Base-by-base conservation (phyloP, 2,113 vertebrate species). In the Sinosuthora webbiana region DNA sequence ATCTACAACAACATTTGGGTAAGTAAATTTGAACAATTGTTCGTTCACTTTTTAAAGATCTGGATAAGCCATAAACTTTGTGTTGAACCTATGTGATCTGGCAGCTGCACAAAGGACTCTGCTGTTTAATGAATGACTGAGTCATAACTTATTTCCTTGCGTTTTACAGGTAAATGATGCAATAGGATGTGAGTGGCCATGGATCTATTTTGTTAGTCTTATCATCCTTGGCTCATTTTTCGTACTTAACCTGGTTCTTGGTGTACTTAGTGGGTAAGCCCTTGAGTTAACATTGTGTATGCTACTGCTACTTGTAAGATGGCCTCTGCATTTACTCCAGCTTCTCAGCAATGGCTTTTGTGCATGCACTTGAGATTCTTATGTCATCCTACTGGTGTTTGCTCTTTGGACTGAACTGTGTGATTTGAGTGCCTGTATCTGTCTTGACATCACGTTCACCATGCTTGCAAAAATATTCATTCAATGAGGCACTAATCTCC, bases 181-280 rank as follows among this genome's bases (percentile, higher is more conserved):
- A 97, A 99, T 99, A 96, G 99, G 99, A 98, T 99, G 98, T 98
- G 99, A 99, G 98, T 99, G 99, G 83, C 99, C 99, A 50, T 99
- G 98, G 99, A 98, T 99, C 98, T 99, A 99, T 99, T 99, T 99
- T 99, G 99, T 99, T 99, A 99, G 99, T 99, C 98, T 99, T 97
- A 99, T 99, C 98, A 99, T 99, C 98, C 98, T 99, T 98, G 99
- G 99, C 98, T 99, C 99, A 98, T 99, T 99, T 99, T 99, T 99
- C 98, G 99, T 99, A 97, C 98, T 99, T 98, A 99, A 99, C 98
- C 99, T 99, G 98, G 99, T 99, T 98, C 98, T 99, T 98, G 99
- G 99, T 99, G 99, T 99, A 96, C 98, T 99, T 95, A 99, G 99
- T 99, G 99, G 99, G 99, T 99, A 99, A 99, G 99, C 99, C 97